A percentile compares a stretch with the other conserved stretches of the same genome.
These are phyloP conservation scores for Aquatica leii DNA, from an alignment of 2,888 invertebrate genomes.

Conservation along the genomic window DNA sequence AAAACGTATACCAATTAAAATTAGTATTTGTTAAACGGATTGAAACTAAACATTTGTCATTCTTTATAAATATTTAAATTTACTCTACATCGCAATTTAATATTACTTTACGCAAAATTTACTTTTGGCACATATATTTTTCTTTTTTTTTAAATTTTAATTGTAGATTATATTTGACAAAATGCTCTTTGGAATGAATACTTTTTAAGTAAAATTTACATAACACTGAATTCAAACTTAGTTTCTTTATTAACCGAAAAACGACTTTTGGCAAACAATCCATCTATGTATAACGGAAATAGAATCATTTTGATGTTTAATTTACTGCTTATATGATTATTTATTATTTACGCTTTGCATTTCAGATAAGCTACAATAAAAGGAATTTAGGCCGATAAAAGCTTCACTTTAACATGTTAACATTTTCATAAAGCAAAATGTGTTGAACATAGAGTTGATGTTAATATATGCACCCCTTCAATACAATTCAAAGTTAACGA, in stretches of 20 bases:
- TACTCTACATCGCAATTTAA: too few species aligned
- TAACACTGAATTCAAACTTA: slow-evolving; percentile 28
- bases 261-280: slow-evolving; percentile 18
- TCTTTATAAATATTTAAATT: too few species aligned
- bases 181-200: slow-evolving; percentile 19
- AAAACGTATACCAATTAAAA: too few species aligned
- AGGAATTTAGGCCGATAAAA: neutral
- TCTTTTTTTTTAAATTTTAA: slow-evolving; percentile 7
- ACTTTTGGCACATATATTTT: neutral
- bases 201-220: slow-evolving; percentile 27
- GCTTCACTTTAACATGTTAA: slow-evolving; percentile 3
- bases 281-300: slow-evolving; percentile 6
- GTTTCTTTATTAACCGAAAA: slow-evolving; percentile 22
- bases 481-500: slow-evolving; percentile 32
- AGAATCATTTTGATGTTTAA: slow-evolving; percentile 2
- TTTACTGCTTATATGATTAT: neutral
- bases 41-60: too few species aligned
- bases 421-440: slow-evolving; percentile 8
- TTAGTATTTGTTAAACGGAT: too few species aligned
- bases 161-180: slow-evolving; percentile 16
- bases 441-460: slow-evolving; percentile 17
- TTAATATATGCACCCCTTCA: slow-evolving; percentile 35
- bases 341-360: neutral
- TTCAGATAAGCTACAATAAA: neutral
- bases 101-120: too few species aligned